A percentile compares a stretch with the other conserved stretches of the same genome.
Conservation (phyloP, 2,113 vertebrate species). For the Colossoma macropomum region DNA sequence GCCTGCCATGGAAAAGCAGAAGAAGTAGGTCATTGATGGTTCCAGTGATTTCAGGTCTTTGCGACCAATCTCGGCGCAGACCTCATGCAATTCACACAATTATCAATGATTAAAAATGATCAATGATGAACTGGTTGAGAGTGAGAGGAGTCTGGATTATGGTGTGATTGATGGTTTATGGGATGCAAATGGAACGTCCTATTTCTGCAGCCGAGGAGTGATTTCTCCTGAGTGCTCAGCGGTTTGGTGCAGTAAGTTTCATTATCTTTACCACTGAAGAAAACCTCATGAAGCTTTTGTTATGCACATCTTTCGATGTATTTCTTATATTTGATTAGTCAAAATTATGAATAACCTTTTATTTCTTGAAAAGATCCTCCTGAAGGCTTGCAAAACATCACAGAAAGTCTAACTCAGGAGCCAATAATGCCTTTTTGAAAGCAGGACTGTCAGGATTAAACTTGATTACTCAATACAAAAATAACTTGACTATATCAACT, state of each 20-base stretch:
- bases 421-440: neutral
- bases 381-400: neutral
- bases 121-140: neutral
- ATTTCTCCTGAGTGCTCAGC: slow-evolving; percentile 30
- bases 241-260: neutral
- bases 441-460: neutral
- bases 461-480: too few relatives aligned
- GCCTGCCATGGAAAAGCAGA: neutral
- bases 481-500: too few relatives aligned
- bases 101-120: neutral
- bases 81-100: neutral
- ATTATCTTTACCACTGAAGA: neutral
- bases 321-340: neutral
- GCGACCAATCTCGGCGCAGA: neutral
- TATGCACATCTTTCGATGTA: neutral
- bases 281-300: neutral
- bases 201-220: neutral
- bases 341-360: too few relatives aligned
- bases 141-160: slow-evolving; percentile 10
- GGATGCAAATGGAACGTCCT: neutral
- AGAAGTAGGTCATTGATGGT: neutral
- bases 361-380: neutral
- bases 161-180: slow-evolving; percentile 17
- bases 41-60: neutral
- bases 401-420: neutral